A percentile compares a stretch with the other conserved stretches of the same genome.
Conservation (phyloP, 1,140 invertebrate genomes). For the Diachasmimorpha longicaudata region DNA sequence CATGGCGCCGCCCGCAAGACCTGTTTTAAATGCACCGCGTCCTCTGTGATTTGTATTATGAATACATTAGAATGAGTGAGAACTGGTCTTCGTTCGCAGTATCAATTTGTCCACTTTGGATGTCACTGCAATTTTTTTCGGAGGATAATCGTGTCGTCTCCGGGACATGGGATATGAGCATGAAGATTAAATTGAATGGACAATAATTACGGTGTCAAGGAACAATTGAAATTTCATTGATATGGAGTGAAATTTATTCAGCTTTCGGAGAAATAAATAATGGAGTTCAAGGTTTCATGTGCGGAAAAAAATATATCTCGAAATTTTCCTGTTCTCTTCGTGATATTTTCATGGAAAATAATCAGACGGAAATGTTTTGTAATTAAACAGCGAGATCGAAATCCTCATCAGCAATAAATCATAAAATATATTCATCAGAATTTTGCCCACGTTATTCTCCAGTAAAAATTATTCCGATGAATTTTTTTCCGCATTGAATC, state of each 20-base stretch:
- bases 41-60: slow-evolving; percentile 1
- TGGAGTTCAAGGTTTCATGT: too few relatives aligned
- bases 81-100: not conserved
- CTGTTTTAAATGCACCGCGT: not conserved
- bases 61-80: not conserved
- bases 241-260: too few relatives aligned
- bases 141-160: not conserved
- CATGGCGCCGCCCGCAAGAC: not conserved
- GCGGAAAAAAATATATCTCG: too few relatives aligned
- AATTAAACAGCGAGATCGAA: too few relatives aligned
- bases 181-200: too few relatives aligned
- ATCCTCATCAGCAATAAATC: not conserved
- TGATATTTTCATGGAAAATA: not conserved
- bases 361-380: too few relatives aligned
- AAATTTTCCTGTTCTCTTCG: too few relatives aligned
- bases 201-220: too few relatives aligned
- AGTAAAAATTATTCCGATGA: not conserved
- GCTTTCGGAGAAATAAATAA: too few relatives aligned
- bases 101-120: not conserved
- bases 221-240: too few relatives aligned
- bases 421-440: not conserved
- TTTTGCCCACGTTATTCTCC: not conserved
- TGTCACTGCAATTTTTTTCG: not conserved
- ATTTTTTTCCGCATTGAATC: not conserved
- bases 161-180: too few relatives aligned